A percentile compares a stretch with the other conserved stretches of the same genome.
Conservation (phyloP, 2,113 vertebrate species). For the Piaya cayana region DNA sequence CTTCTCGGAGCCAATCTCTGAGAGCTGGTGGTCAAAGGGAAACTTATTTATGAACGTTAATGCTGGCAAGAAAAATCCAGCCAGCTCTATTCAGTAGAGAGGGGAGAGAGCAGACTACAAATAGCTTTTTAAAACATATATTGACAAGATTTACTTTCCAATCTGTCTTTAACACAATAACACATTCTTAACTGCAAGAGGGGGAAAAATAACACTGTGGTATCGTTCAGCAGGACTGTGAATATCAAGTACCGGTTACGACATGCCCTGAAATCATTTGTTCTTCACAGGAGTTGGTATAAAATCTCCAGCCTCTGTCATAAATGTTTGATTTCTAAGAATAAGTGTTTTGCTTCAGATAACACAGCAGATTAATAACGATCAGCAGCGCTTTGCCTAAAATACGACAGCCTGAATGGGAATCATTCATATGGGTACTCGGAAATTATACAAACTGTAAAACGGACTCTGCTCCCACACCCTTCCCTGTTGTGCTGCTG, state of each 20-base stretch:
- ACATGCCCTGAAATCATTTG: not conserved
- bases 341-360: conserved; percentile 1
- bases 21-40: not conserved
- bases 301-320: conserved; percentile 14
- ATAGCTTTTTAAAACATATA: not conserved
- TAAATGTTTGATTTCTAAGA: not conserved
- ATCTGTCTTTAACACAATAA: not conserved
- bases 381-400: not conserved
- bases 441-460: not conserved
- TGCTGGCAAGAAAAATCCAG: not conserved
- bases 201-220: not conserved
- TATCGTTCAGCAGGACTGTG: not conserved
- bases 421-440: not conserved
- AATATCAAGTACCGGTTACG: not conserved
- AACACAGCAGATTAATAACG: not conserved
- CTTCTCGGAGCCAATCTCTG: not conserved
- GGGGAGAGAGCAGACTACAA: not conserved
- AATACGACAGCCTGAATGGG: not conserved
- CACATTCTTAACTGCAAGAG: not conserved
- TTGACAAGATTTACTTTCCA: not conserved
- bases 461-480: not conserved
- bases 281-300: not conserved
- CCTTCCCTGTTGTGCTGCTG: not conserved
- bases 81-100: not conserved
- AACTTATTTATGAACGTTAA: not conserved